Base-by-base conservation (phyloP, 2,113 vertebrate species). In the Anarrhichthys ocellatus region DNA sequence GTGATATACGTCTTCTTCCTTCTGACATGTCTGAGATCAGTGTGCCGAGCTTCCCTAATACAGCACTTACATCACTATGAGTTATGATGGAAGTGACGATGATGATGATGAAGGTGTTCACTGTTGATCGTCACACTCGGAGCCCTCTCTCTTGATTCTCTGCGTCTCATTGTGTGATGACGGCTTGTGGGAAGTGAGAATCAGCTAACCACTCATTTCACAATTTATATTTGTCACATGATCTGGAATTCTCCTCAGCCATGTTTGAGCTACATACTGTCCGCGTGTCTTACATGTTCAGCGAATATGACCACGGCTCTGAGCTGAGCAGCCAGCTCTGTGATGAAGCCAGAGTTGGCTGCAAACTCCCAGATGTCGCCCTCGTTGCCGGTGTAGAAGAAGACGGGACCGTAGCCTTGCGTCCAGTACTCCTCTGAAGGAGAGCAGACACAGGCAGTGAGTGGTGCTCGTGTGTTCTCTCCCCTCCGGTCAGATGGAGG, bases 371-470 rank as follows among this genome's bases (percentile, higher is more conserved):
- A 97, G 85, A 99, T 86, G 86, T 98, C 90, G 0, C 96, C 97
- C 86, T 99, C 98, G 3, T 99, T 99, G 17, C 98, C 98, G 0
- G 98, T 97, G 90, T 99, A 99, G 91, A 99, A 97, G 83, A 99
- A 99, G 61, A 99, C 89, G 11, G 98, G 98, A 5, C 98, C 98
- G 9, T 65, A 61, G 66, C 93, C 91, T 84, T 81, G 92, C 20
- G 82, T 91, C 98, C 98, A 99, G 93, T 96, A 97, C 81, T 93
- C 76, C 69, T 95, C 98, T 99, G 48, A 3, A 68, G 18, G 4
- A 46, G 14, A 81, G 83, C 3, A 61, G 76, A 68, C 0, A 48
- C 0, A 40, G 7, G 36, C 2, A 11, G 27, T 64, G 0, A 63
- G 7, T 5, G 36, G 17, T 7, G 6, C n/a, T 48, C 22, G 15